A percentile compares a stretch with the other conserved stretches of the same genome.
Conservation (phyloP, 2,113 vertebrate species). For the Chlorodrepanis virens region DNA sequence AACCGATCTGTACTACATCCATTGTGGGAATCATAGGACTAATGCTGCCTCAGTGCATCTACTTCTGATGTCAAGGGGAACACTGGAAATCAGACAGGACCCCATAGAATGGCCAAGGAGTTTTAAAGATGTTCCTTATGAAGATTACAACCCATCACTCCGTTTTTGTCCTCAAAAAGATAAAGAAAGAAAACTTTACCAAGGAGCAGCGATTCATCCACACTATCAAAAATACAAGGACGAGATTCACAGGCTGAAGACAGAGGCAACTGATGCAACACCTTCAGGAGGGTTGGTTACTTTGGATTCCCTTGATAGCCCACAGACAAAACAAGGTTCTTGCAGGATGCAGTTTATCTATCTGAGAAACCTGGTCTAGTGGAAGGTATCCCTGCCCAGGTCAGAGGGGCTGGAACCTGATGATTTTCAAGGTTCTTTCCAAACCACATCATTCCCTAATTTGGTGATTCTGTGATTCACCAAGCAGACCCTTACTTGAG, state of each 20-base stretch:
- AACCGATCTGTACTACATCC: not conserved
- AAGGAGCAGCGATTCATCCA: not conserved
- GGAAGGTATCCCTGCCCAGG: not conserved
- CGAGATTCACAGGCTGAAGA: not conserved
- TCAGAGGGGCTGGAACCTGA: not conserved
- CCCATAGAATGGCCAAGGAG: not conserved
- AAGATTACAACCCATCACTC: not conserved
- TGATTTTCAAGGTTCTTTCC: not conserved
- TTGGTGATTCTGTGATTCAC: not conserved
- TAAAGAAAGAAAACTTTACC: not conserved
- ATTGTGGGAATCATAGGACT: not conserved
- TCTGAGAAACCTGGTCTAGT: not conserved
- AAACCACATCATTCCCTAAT: not conserved
- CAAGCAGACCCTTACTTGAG: not conserved
- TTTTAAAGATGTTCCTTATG: not conserved
- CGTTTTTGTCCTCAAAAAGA: not conserved
- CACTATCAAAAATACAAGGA: not conserved
- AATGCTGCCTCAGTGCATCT: not conserved
- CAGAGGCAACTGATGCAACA: not conserved
- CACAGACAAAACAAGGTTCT: not conserved
- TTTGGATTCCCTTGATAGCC: not conserved
- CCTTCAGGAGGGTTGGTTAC: not conserved
- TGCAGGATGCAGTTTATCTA: not conserved
- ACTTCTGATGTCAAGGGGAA: not conserved
- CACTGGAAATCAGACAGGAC: not conserved